A percentile compares a stretch with the other conserved stretches of the same genome.
phyloP scores from a whole-genome alignment of 2,888 invertebrate species.

The Empis stercorea region DNA sequence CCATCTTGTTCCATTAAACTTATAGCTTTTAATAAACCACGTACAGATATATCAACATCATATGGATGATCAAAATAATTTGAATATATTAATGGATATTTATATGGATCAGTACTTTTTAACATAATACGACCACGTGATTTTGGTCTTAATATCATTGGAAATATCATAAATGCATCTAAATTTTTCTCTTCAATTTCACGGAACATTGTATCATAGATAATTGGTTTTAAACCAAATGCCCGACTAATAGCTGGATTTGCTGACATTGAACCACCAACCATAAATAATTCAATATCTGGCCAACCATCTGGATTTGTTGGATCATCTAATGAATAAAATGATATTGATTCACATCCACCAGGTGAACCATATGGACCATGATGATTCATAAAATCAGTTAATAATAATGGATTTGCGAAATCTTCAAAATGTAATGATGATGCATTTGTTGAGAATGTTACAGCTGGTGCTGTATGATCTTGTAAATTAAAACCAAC shows the following conservation, averaged over 20 bases:
- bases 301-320: conserved; percentile 42
- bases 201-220: conserved; percentile 37
- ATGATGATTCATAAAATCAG: conserved; percentile 26
- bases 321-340: conserved; percentile 46
- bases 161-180: conserved; percentile 45
- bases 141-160: conserved; percentile 52
- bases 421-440: conserved; percentile 32
- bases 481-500: conserved; percentile 53
- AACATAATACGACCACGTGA: conserved; percentile 55
- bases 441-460: conserved; percentile 43
- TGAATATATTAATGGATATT: conserved; percentile 51
- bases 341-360: conserved; percentile 49
- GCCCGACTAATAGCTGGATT: conserved; percentile 32
- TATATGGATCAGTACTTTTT: conserved; percentile 47
- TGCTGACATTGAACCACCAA: conserved; percentile 41
- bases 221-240: conserved; percentile 37
- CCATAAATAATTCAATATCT: conserved; percentile 56
- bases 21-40: conserved; percentile 43
- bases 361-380: conserved; percentile 42
- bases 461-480: conserved; percentile 53
- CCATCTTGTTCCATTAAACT: conserved; percentile 38
- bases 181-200: conserved; percentile 26
- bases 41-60: conserved; percentile 49
- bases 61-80: conserved; percentile 52
- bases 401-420: conserved; percentile 24